Conservation (phyloP, 2,888 invertebrate species). For the Hypselothyrea guttata region DNA sequence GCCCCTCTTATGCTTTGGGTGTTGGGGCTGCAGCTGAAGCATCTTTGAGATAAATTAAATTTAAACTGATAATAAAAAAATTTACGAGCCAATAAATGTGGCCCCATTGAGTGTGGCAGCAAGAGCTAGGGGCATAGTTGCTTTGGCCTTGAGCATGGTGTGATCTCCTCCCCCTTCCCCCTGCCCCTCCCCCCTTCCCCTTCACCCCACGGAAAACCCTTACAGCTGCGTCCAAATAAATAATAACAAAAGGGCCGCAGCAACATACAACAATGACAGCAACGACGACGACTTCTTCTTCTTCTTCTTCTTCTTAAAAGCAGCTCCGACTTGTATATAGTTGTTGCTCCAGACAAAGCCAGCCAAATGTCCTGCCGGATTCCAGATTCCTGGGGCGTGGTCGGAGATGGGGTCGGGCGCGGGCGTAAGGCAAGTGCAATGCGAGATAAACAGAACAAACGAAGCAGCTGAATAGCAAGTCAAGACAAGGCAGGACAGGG, state of each 20-base stretch:
- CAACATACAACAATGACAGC: slow-evolving; percentile 42
- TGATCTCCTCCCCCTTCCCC: not conserved
- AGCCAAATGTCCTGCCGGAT: not conserved
- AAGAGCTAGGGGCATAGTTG: not conserved
- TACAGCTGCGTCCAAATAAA: slow-evolving; percentile 53
- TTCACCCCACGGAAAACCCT: slow-evolving; percentile 1
- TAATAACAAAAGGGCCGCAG: slow-evolving; percentile 64
- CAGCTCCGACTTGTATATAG: slow-evolving; percentile 32
- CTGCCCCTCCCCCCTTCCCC: not conserved
- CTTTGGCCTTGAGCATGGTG: slow-evolving; percentile 12
- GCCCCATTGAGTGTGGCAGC: slow-evolving; percentile 24
- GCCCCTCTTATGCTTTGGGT: not conserved
- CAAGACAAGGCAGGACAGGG: slow-evolving; percentile 13
- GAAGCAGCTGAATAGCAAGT: slow-evolving; percentile 45
- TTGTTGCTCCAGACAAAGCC: slow-evolving; percentile 1
- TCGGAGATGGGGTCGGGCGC: not conserved
- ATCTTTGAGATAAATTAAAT: slow-evolving; percentile 66
- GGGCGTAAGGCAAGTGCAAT: slow-evolving; percentile 56
- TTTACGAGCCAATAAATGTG: slow-evolving; percentile 75
- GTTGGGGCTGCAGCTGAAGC: slow-evolving; percentile 23
- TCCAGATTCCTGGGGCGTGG: too few species aligned
- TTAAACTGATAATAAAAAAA: slow-evolving; percentile 75
- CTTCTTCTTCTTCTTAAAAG: slow-evolving; percentile 29
- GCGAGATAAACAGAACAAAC: slow-evolving; percentile 67
- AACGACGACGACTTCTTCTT: slow-evolving; percentile 15